Base-by-base conservation (phyloP, 2,113 vertebrate species). In the Mustela nigripes region DNA sequence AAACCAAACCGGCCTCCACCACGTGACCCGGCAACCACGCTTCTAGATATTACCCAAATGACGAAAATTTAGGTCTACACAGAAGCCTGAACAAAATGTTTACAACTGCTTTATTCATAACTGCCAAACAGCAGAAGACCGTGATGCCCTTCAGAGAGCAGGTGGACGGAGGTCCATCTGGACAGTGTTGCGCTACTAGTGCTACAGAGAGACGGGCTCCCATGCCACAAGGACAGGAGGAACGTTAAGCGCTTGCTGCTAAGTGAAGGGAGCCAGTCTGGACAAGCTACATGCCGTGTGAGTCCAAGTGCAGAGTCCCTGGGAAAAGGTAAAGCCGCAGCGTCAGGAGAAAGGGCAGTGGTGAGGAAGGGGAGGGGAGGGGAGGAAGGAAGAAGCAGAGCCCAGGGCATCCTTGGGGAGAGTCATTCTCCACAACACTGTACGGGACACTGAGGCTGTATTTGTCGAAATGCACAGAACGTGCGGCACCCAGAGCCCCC, bases 381-480 rank as follows among this genome's bases (percentile, higher is more conserved):
- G 31, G 4, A n/a, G 11, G 45, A 26, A 4, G 21, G 28, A 21
- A n/a, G 2, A 28, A 19, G 56, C 6, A 1, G 28, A 24, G 16
- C 56, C 11, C 11, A 4, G 22, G 2, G 36, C 15, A 15, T 0
- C 0, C 16, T 7, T 14, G 39, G 5, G 3, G 63, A 21, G 62
- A 28, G 5, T 53, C 26, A 11, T 31, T 28, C 45, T 21, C 42
- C 9, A 5, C 21, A 12, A 22, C 1, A 14, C 12, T 2, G 2
- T 11, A 28, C 0, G 18, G 14, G 53, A 15, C 7, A 1, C 0
- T 2, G 36, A 22, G 0, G 3, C 14, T 12, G 5, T 36, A n/a
- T 33, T 10, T 36, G 36, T 50, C 79, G 42, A 60, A 80, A 33
- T 8, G 19, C 73, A 50, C 0, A 56, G 65, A 4, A 33, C 0